Evolutionary conservation across 1,140 invertebrate genomes (phyloP), one percentile per base, ranked within the genome.

Genomic region (Leptinotarsa defecta): DNA sequence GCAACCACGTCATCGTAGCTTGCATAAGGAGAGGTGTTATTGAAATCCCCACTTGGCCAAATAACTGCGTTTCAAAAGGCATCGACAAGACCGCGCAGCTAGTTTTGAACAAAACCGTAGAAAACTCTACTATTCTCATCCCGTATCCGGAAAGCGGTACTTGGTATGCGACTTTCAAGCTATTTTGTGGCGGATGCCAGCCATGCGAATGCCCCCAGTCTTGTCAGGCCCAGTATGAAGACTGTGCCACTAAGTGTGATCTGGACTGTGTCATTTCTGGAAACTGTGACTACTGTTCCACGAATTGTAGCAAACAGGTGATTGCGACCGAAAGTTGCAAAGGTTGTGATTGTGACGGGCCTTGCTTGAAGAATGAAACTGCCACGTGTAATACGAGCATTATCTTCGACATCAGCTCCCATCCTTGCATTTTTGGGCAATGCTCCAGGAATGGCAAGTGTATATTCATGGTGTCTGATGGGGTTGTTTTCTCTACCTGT

Each of bases 71-170:
- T 68, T 89, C 87, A 70, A 89, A 89, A 13, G 85, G 87, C 71
- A 81, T 83, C 20, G 73, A 87, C 0, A 86, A 84, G 64, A 85
- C 85, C n/a, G 88, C 88, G 24, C 86, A 88, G 24, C 87, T 89
- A 72, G 86, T 89, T 34, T 81, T 90, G 63, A 91, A 90, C 76
- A 89, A 84, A 68, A 90, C 88, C 5, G 48, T 72, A 4, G 75
- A 74, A n/a, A 84, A 84, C 71, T 77, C 77, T 19, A 79, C 83
- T 6, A 81, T 93, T 11, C 88, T 92, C 76, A 90, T 95, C 15
- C 94, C 94, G 2, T 95, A 90, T 83, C 94, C 94, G 0, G 93
- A 95, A 81, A 89, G 91, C 17, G 94, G 94, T 0, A 84, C 85
- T 17, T 96, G 94, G 94, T 94, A 92, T 84, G 81, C 94, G 11